Conservation (phyloP, 2,797 vertebrate genomes). For the Streptopelia turtur region DNA sequence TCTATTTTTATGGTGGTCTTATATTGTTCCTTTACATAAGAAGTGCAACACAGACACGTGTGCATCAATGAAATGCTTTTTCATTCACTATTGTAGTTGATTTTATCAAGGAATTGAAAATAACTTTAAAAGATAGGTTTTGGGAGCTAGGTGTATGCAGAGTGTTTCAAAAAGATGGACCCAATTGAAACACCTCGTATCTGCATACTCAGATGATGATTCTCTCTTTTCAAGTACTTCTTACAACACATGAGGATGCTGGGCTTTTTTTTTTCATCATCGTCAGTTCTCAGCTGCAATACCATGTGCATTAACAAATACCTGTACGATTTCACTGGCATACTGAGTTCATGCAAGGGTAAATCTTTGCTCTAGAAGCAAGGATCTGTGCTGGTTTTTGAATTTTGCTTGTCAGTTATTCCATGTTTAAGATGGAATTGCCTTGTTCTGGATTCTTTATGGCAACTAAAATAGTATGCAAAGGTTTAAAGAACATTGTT, state of each 20-base stretch:
- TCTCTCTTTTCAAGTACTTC: background rate
- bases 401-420: background rate
- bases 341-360: background rate
- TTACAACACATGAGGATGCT: background rate
- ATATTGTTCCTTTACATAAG: background rate
- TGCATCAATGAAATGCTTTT: background rate
- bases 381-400: background rate
- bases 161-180: too few relatives aligned
- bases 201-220: background rate
- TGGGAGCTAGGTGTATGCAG: too few relatives aligned
- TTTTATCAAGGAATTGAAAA: background rate
- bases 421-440: rapidly evolving
- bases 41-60: background rate
- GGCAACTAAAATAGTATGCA: background rate
- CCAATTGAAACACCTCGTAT: background rate
- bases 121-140: background rate
- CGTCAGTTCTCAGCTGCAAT: background rate
- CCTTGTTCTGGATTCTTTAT: background rate
- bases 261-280: background rate
- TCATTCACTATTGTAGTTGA: background rate
- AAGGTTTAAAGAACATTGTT: background rate
- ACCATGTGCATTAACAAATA: background rate
- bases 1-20: background rate
- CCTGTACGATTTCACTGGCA: background rate
- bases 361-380: background rate